A percentile compares a stretch with the other conserved stretches of the same genome.
Conservation (phyloP, 2,888 invertebrate genomes). For the Sussaba pulchella region DNA sequence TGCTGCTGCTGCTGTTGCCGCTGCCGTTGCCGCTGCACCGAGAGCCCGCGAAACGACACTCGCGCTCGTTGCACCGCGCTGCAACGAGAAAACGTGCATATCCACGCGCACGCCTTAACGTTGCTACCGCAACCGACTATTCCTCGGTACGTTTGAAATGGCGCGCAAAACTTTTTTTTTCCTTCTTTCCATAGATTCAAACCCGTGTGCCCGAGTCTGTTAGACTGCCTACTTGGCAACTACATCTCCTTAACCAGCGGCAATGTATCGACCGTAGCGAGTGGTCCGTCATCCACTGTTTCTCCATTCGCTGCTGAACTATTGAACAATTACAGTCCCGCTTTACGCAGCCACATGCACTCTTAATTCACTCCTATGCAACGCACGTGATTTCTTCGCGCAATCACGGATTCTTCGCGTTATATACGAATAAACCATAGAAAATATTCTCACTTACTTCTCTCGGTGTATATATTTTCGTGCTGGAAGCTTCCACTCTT, state of each 20-base stretch:
- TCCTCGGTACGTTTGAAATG: slow-evolving; percentile 17
- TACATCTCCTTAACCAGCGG: slow-evolving; percentile 75
- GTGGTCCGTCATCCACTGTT: slow-evolving; percentile 20
- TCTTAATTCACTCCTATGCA: slow-evolving; percentile 14
- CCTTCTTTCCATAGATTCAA: too few relatives aligned
- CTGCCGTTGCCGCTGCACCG: background rate
- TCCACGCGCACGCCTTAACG: slow-evolving; percentile 4
- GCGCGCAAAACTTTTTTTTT: slow-evolving; percentile 27
- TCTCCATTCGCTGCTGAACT: background rate
- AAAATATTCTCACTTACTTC: too few relatives aligned
- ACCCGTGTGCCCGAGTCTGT: slow-evolving; percentile 25
- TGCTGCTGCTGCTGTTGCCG: slow-evolving; percentile 2
- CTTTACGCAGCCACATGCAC: slow-evolving; percentile 1
- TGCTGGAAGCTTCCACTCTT: too few relatives aligned
- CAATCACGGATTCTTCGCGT: background rate
- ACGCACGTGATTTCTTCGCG: slow-evolving; percentile 33
- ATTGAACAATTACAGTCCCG: background rate
- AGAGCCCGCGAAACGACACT: slow-evolving; percentile 1
- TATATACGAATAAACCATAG: background rate
- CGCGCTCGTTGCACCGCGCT: slow-evolving; percentile 10
- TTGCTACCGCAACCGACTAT: slow-evolving; percentile 2
- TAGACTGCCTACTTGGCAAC: slow-evolving; percentile 72
- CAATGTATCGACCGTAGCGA: slow-evolving; percentile 58
- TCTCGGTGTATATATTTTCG: too few relatives aligned
- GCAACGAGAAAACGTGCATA: slow-evolving; percentile 33